Conservation (phyloP, 2,797 vertebrate species). For the Chelon labrosus region DNA sequence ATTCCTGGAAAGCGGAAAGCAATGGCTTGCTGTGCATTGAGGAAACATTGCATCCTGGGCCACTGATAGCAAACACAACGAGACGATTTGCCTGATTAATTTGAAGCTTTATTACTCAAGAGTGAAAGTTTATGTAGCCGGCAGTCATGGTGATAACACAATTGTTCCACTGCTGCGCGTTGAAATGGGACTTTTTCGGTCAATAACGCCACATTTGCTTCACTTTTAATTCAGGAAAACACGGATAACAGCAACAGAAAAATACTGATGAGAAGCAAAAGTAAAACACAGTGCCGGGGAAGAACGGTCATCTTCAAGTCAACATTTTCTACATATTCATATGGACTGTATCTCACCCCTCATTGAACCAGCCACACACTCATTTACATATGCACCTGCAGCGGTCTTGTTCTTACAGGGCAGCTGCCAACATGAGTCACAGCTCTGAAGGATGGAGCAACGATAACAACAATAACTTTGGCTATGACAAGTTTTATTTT, state of each 20-base stretch:
- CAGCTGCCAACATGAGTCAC: conserved; percentile 30
- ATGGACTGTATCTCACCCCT: background rate
- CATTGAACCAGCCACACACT: conserved; percentile 2
- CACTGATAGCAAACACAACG: conserved; percentile 58
- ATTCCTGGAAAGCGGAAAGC: conserved; percentile 43
- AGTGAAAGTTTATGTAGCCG: conserved; percentile 66
- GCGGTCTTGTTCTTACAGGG: conserved; percentile 9
- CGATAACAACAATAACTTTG: conserved; percentile 9
- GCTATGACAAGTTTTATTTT: background rate
- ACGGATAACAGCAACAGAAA: conserved; percentile 29
- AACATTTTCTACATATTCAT: background rate
- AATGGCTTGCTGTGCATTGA: conserved; percentile 46
- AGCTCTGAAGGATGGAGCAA: conserved; percentile 15
- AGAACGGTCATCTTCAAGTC: conserved; percentile 6
- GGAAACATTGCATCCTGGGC: conserved; percentile 56
- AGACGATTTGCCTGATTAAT: conserved; percentile 69
- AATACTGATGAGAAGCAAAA: conserved; percentile 27
- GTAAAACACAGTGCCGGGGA: conserved; percentile 11
- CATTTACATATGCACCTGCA: conserved; percentile 22
- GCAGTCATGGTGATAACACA: conserved; percentile 65
- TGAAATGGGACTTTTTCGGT: conserved; percentile 54
- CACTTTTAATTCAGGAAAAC: conserved; percentile 51
- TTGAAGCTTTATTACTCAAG: conserved; percentile 69
- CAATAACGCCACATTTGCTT: conserved; percentile 57
- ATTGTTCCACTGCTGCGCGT: conserved; percentile 37